Percentiles rank a stretch among this genome's conserved stretches.
phyloP scores from a whole-genome alignment of 2,113 vertebrate species.

The Propithecus coquereli region DNA sequence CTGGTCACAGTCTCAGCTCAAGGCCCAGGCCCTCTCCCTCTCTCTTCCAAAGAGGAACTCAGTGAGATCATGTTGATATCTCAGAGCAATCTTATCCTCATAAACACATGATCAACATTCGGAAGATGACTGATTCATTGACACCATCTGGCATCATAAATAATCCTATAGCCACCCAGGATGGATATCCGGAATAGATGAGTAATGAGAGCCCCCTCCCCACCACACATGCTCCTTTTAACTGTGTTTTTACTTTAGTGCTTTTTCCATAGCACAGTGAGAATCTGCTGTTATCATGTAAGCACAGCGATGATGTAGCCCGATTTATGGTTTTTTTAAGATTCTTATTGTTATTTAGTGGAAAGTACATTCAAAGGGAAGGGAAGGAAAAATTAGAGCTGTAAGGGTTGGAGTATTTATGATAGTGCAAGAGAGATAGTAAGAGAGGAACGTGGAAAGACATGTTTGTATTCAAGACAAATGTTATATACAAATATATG shows the following conservation, averaged over 20 bases:
- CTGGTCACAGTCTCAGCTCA: neutral
- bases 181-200: neutral
- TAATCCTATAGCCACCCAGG: neutral
- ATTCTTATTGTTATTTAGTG: neutral
- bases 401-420: neutral
- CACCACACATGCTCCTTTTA: neutral
- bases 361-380: neutral
- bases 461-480: neutral
- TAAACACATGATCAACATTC: neutral
- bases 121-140: neutral
- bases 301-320: too few species aligned
- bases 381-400: neutral
- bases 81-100: neutral
- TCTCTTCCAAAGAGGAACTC: neutral
- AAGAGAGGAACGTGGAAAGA: neutral
- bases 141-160: neutral
- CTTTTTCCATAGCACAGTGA: neutral
- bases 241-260: neutral
- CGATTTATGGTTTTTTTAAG: neutral
- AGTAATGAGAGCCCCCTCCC: neutral
- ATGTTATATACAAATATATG: neutral
- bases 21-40: neutral
- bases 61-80: neutral
- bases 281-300: neutral
- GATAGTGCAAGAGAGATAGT: neutral